Percentiles rank a stretch among this genome's conserved stretches.
phyloP scores from a whole-genome alignment of 2,888 invertebrate genomes.

The Sepiola atlantica region DNA sequence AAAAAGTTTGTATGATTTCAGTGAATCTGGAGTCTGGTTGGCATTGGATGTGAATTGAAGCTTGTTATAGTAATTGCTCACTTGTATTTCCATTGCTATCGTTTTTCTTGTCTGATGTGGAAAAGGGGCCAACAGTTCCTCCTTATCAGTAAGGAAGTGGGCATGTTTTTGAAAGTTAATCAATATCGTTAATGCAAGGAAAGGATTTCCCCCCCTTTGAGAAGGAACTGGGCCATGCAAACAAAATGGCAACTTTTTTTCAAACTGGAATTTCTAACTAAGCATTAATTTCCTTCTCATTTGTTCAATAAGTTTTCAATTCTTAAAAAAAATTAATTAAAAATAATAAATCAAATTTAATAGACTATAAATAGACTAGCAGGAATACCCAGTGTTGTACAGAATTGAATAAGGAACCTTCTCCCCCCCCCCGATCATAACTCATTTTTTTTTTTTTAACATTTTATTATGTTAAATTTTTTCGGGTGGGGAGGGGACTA shows the following conservation, averaged over 20 bases:
- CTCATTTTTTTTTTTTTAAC: too few relatives aligned
- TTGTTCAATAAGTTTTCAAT: too few relatives aligned
- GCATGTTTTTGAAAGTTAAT: neutral
- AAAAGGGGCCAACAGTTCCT: neutral
- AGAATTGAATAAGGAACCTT: too few relatives aligned
- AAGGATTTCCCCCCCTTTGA: neutral
- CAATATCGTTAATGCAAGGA: neutral
- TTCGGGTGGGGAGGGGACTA: too few relatives aligned
- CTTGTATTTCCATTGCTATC: neutral
- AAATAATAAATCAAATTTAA: too few relatives aligned
- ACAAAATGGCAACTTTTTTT: neutral
- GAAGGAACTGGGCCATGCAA: neutral
- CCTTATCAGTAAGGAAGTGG: neutral
- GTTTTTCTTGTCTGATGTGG: neutral
- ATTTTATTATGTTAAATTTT: too few relatives aligned
- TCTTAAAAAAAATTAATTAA: too few relatives aligned
- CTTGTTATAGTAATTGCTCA: neutral
- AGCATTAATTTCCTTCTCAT: too few relatives aligned
- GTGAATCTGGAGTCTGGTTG: neutral
- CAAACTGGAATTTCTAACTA: too few relatives aligned
- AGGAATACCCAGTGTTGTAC: too few relatives aligned
- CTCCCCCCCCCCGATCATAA: too few relatives aligned
- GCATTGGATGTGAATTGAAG: neutral
- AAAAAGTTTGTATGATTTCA: neutral
- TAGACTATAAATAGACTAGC: too few relatives aligned